Percentiles rank a stretch among this genome's conserved stretches.
phyloP scores from a whole-genome alignment of 23 tunicate genomes.

The Ascidia mentula region DNA sequence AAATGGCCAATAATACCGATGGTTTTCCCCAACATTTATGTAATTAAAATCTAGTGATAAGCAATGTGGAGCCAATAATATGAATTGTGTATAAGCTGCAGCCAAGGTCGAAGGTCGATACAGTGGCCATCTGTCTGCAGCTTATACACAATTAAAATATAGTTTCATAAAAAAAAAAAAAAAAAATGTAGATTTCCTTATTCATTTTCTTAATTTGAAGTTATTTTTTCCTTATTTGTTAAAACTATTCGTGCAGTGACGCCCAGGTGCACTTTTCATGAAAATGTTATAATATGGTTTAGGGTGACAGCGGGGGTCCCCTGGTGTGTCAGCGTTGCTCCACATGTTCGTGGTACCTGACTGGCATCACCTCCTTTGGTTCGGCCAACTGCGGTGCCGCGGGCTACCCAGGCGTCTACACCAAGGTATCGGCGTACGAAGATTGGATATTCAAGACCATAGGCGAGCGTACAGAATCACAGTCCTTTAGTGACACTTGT shows the following conservation, averaged over 20 bases:
- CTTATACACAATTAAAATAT: no score
- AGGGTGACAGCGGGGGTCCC: conserved; percentile 81
- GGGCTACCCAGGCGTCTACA: conserved; percentile 51
- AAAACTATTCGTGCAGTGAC: neutral
- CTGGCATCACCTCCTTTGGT: conserved; percentile 50
- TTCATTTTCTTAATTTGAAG: neutral
- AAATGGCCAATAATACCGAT: no score
- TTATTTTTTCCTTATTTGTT: neutral
- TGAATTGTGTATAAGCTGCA: no score
- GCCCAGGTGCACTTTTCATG: neutral
- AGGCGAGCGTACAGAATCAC: neutral
- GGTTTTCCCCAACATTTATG: no score
- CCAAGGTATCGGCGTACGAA: conserved; percentile 28
- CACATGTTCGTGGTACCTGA: conserved; percentile 44
- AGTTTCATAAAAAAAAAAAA: no score
- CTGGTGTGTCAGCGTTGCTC: conserved; percentile 56
- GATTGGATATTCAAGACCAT: conserved; percentile 30
- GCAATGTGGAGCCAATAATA: no score
- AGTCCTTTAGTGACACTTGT: neutral
- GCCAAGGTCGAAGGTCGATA: no score
- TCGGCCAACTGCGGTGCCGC: conserved; percentile 28
- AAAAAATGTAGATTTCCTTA: no score
- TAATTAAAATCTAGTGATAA: no score
- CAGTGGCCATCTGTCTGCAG: no score
- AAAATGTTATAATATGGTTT: no score